Evolutionary conservation across 2,888 invertebrate genomes (phyloP), one percentile per base, ranked within the genome.

Genomic region (Nomada flava): DNA sequence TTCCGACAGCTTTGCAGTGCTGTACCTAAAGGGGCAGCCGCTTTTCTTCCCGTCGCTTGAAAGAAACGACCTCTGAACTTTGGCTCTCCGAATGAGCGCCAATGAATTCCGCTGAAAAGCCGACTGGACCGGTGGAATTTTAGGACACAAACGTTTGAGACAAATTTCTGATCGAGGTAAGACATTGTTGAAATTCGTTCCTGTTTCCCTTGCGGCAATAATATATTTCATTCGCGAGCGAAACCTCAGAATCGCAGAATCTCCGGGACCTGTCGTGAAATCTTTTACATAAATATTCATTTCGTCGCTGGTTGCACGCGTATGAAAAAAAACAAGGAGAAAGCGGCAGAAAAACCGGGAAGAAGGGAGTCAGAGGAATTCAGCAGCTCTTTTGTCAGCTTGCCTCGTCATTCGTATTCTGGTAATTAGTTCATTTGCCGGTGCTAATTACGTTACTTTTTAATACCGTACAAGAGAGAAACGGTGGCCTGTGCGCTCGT

Each of bases 381-480:
- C 71, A 75, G 82, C 69, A 42, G 68, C 79, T 79, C 89, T 90
- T 91, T 92, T 91, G 91, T 92, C 90, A 88, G 87, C 82, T 55
- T 81, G 86, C 83, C 87, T 90, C 88, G 89, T 89, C 89, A 80
- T 89, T 89, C 89, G 87, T 86, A 90, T 92, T 91, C 92, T 92
- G 89, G 92, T 93, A 92, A 93, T 93, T 93, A 92, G 93, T 93
- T 92, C 92, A 90, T 92, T 92, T 89, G 92, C 88, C 90, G 89
- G 90, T 89, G 90, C 90, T 91, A 92, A 92, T 92, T 92, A 92
- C 91, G 88, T 89, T 88, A 89, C 90, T 87, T 89, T 88, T 90
- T 90, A 89, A 89, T 89, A 86, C 75, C 71, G 81, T 76, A 74
- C 86, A 82, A 85, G 84, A 80, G 85, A 84, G 84, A 81, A 71